These are phyloP conservation scores for Tamias sibiricus DNA, from an alignment of 2,113 vertebrate species.

Conservation along the genomic window DNA sequence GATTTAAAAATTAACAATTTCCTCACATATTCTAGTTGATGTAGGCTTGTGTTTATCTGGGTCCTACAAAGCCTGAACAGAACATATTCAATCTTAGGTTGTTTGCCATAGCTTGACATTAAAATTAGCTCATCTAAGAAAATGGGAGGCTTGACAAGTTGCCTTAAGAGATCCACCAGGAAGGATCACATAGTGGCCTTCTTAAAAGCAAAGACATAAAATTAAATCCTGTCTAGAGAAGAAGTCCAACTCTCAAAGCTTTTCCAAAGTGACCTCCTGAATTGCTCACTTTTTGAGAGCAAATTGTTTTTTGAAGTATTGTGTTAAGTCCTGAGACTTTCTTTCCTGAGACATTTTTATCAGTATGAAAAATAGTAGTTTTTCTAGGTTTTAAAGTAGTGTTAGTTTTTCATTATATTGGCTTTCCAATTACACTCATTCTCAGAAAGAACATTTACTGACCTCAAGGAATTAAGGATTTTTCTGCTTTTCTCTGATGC, in stretches of 20 bases:
- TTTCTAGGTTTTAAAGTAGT: constrained; percentile 60
- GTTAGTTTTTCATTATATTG: not conserved
- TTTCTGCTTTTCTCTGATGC: not conserved
- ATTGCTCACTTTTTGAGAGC: constrained; percentile 16
- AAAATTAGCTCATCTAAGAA: constrained; percentile 29
- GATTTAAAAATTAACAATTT: not conserved
- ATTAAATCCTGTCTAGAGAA: not conserved
- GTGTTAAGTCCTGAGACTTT: constrained; percentile 40
- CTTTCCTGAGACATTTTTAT: constrained; percentile 52
- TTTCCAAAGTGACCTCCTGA: not conserved
- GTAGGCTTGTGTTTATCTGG: not conserved
- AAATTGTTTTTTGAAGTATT: constrained; percentile 26
- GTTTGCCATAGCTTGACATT: constrained; percentile 31
- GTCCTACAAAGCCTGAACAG: not conserved
- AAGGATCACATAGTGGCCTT: too few species aligned
- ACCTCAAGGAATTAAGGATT: constrained; percentile 39
- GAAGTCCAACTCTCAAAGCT: not conserved
- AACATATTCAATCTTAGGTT: not conserved
- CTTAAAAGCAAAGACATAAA: not conserved
- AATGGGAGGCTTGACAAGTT: not conserved
- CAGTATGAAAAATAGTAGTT: constrained; percentile 40
- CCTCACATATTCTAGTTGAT: not conserved
- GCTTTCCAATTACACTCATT: constrained; percentile 26
- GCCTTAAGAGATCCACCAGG: not conserved
- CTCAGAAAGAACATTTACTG: constrained; percentile 46